Percentiles rank a stretch among this genome's conserved stretches.
Evolutionary conservation across 2,113 vertebrate species (phyloP).

Genomic region (Synodontis membranacea): DNA sequence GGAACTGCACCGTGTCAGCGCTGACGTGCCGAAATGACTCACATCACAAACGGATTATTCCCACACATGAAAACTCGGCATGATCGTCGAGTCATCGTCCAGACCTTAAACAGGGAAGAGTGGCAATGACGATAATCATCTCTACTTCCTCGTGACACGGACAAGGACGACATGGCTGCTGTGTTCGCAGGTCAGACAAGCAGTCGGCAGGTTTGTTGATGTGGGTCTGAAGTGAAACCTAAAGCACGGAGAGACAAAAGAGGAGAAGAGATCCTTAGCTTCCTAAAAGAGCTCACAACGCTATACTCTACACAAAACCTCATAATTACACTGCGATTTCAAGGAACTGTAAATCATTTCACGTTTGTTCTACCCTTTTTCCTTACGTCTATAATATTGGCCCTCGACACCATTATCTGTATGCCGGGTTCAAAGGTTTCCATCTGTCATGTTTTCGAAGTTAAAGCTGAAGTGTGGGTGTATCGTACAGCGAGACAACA

Average conservation of each 20-base stretch:
- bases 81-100: not conserved
- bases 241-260: not conserved
- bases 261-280: too few species aligned
- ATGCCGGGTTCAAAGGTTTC: not conserved
- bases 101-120: not conserved
- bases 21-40: constrained; percentile 14
- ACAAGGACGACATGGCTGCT: not conserved
- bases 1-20: not conserved
- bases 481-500: not conserved
- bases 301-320: not conserved
- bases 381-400: not conserved
- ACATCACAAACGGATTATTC: not conserved
- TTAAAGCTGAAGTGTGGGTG: not conserved
- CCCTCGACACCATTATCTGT: not conserved
- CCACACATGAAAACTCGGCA: not conserved
- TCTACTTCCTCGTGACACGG: not conserved
- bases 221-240: not conserved
- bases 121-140: not conserved
- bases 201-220: not conserved
- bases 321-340: too few species aligned
- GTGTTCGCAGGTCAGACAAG: not conserved
- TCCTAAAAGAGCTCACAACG: not conserved
- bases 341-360: not conserved
- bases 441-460: not conserved
- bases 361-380: not conserved